phyloP scores from a whole-genome alignment of 1,140 invertebrate genomes.

The Zaprionus taronus region DNA sequence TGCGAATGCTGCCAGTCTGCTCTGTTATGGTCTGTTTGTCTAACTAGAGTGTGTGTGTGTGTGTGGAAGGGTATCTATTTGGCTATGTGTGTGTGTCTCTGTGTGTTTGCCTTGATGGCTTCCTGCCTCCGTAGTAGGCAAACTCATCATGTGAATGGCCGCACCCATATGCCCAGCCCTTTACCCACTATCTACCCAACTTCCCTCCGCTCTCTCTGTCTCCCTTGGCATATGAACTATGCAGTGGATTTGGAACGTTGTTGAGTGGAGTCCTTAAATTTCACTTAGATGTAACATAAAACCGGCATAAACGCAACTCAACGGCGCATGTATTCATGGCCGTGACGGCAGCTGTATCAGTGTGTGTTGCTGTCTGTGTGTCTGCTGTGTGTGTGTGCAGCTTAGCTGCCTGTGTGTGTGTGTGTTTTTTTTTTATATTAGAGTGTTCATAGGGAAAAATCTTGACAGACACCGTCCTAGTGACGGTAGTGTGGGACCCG shows the following conservation, averaged over 20 bases:
- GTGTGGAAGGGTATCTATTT: constrained; percentile 10
- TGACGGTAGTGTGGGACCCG: too few relatives aligned
- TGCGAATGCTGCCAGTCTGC: constrained; percentile 29
- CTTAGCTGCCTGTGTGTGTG: constrained; percentile 18
- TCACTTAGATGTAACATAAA: constrained; percentile 83
- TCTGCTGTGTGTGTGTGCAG: constrained; percentile 19
- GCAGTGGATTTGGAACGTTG: constrained; percentile 66
- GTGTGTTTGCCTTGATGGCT: constrained; percentile 67
- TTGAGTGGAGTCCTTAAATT: constrained; percentile 81
- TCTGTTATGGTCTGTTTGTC: neutral
- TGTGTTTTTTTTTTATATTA: too few relatives aligned
- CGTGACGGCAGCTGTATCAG: constrained; percentile 49
- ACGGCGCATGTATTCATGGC: constrained; percentile 79
- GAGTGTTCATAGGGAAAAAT: too few relatives aligned
- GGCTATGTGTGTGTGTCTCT: constrained; percentile 19
- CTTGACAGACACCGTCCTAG: too few relatives aligned
- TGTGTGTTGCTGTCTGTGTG: constrained; percentile 26
- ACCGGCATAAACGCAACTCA: constrained; percentile 77
- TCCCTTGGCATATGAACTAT: constrained; percentile 57
- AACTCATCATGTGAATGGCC: constrained; percentile 74
- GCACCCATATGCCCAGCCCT: constrained; percentile 26
- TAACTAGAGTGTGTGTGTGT: constrained; percentile 28
- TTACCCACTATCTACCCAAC: neutral
- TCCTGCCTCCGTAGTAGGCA: constrained; percentile 74
- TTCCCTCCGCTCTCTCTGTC: constrained; percentile 9